These are phyloP conservation scores for Tubiluchus corallicola DNA, from an alignment of 2,888 invertebrate species.

Conservation along the genomic window DNA sequence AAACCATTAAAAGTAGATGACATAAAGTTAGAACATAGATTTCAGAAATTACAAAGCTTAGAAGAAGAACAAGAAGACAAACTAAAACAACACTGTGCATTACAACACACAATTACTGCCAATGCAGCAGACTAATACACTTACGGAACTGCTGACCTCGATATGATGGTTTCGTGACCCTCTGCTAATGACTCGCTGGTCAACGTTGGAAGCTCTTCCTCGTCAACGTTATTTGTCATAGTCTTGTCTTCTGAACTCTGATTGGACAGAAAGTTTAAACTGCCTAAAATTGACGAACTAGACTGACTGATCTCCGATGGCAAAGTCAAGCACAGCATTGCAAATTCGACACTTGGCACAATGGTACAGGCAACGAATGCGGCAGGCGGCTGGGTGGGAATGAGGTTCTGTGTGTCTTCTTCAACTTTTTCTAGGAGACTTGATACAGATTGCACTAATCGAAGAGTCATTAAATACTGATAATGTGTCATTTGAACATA, in stretches of 20 bases:
- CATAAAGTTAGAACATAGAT: too few species aligned
- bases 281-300: not conserved
- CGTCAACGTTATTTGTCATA: constrained; percentile 1
- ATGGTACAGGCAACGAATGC: not conserved
- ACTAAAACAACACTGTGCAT: too few species aligned
- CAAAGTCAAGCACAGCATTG: not conserved
- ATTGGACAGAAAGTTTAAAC: not conserved
- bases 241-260: constrained; percentile 3
- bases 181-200: not conserved
- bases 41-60: too few species aligned
- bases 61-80: too few species aligned
- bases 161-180: not conserved
- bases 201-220: not conserved
- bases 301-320: not conserved
- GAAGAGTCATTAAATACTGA: not conserved
- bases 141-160: too few species aligned
- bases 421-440: not conserved
- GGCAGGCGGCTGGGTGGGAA: not conserved
- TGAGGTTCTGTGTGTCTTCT: not conserved
- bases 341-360: not conserved
- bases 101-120: too few species aligned
- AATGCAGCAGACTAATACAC: too few species aligned
- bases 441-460: not conserved
- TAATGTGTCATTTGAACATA: constrained; percentile 1
- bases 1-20: too few species aligned